A percentile compares a stretch with the other conserved stretches of the same genome.
These are phyloP conservation scores for Echiichthys vipera DNA, from an alignment of 2,797 vertebrate genomes.

Conservation along the genomic window DNA sequence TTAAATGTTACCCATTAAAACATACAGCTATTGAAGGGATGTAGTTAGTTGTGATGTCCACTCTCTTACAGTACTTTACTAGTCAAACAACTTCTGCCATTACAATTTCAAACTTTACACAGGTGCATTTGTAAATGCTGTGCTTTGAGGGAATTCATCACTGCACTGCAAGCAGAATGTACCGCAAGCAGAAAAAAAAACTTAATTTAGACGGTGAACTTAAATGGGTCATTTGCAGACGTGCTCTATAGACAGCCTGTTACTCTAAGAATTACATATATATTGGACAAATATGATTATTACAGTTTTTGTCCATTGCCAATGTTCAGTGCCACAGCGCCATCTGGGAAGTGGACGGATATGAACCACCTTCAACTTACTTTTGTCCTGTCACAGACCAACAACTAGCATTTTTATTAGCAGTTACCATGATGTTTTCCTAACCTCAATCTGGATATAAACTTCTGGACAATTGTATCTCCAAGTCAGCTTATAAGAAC, in stretches of 20 bases:
- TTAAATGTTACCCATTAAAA: too few species aligned
- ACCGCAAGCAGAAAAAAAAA: not conserved
- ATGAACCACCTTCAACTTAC: not conserved
- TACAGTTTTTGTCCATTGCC: not conserved
- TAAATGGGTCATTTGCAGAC: not conserved
- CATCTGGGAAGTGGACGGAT: not conserved
- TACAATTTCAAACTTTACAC: too few species aligned
- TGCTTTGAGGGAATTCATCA: too few species aligned
- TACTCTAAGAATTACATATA: not conserved
- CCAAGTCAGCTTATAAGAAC: too few species aligned
- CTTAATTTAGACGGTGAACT: not conserved
- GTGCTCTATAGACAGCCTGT: not conserved
- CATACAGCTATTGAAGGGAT: not conserved
- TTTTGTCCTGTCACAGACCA: not conserved
- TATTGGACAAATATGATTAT: not conserved
- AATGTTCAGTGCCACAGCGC: not conserved
- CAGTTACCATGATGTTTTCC: too few species aligned
- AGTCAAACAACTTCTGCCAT: conserved; percentile 15
- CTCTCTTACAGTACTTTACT: not conserved
- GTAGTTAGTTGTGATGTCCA: not conserved
- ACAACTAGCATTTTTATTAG: not conserved
- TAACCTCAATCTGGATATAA: too few species aligned
- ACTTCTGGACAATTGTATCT: too few species aligned
- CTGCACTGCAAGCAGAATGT: not conserved
- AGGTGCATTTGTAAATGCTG: too few species aligned